These are phyloP conservation scores for Erpobdella octoculata DNA, from an alignment of 2,888 invertebrate species.

Conservation along the genomic window DNA sequence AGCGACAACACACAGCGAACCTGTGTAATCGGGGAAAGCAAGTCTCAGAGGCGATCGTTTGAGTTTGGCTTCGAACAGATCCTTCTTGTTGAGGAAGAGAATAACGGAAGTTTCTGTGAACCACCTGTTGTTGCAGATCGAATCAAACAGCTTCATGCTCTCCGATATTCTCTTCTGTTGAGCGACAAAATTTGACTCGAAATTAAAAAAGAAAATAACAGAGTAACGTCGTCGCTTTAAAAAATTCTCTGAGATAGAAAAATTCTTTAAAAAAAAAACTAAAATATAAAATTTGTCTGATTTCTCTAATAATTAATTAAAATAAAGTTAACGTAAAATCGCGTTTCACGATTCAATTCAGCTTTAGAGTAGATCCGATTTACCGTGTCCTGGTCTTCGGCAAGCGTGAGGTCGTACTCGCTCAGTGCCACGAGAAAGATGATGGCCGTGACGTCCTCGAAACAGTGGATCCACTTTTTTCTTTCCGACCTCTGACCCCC, in stretches of 20 bases:
- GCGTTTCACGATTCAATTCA: no score
- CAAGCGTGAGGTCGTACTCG: conserved; percentile 77
- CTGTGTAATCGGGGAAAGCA: conserved; percentile 27
- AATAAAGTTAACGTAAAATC: no score
- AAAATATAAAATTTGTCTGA: no score
- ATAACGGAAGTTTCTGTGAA: conserved; percentile 23
- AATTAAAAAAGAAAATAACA: no score
- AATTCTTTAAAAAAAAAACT: no score
- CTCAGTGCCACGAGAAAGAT: conserved; percentile 83
- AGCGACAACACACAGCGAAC: no score
- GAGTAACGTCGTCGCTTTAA: no score
- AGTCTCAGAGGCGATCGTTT: conserved; percentile 5
- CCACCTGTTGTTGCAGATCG: conserved; percentile 30
- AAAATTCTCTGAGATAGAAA: no score
- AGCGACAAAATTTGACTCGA: no score
- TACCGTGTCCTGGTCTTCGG: conserved; percentile 62
- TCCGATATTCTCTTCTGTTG: conserved; percentile 26
- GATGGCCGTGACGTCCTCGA: conserved; percentile 82
- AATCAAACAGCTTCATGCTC: conserved; percentile 26
- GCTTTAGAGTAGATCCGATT: no score
- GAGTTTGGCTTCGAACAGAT: conserved; percentile 26
- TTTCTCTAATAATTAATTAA: no score
- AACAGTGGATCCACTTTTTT: conserved; percentile 90
- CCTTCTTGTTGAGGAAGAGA: conserved; percentile 30
- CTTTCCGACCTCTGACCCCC: conserved; percentile 85